Percentiles rank a stretch among this genome's conserved stretches.
phyloP scores from a whole-genome alignment of 2,113 vertebrate species.

The Hippocampus mohnikei region DNA sequence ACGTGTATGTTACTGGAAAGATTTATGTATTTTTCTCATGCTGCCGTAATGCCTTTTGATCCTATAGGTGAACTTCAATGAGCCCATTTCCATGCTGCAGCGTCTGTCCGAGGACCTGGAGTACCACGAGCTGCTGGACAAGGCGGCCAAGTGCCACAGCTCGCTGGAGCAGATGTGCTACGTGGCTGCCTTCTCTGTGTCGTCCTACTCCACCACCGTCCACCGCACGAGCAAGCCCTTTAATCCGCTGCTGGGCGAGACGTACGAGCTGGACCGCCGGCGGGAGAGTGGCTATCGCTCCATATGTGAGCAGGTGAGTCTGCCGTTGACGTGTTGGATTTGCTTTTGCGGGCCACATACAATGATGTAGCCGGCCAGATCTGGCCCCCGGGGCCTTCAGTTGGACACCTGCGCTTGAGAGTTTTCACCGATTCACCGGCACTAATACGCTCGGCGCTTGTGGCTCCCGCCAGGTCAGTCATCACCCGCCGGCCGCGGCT shows the following conservation, averaged over 20 bases:
- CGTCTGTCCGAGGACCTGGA: conserved; percentile 92
- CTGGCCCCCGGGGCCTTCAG: too few relatives aligned
- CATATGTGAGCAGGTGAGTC: conserved; percentile 87
- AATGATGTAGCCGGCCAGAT: too few relatives aligned
- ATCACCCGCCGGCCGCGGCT: conserved; percentile 90
- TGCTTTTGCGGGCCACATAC: too few relatives aligned
- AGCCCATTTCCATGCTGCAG: conserved; percentile 96
- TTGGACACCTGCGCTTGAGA: background rate
- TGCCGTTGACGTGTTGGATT: background rate
- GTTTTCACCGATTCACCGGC: background rate
- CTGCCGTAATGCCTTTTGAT: background rate
- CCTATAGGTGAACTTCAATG: conserved; percentile 91
- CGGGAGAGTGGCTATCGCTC: conserved; percentile 88
- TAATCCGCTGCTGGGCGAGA: conserved; percentile 92
- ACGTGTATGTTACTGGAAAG: background rate
- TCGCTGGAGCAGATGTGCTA: conserved; percentile 92
- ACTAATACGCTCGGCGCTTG: background rate
- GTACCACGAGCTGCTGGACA: conserved; percentile 88
- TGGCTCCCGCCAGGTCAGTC: conserved; percentile 80
- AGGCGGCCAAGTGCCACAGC: conserved; percentile 82
- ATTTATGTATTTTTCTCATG: background rate
- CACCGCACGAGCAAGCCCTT: conserved; percentile 96
- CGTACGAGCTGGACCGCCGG: conserved; percentile 89
- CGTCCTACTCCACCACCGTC: conserved; percentile 94
- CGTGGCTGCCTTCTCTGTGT: conserved; percentile 91